Conservation (phyloP, 1,140 invertebrate genomes). For the Habropoda laboriosa region DNA sequence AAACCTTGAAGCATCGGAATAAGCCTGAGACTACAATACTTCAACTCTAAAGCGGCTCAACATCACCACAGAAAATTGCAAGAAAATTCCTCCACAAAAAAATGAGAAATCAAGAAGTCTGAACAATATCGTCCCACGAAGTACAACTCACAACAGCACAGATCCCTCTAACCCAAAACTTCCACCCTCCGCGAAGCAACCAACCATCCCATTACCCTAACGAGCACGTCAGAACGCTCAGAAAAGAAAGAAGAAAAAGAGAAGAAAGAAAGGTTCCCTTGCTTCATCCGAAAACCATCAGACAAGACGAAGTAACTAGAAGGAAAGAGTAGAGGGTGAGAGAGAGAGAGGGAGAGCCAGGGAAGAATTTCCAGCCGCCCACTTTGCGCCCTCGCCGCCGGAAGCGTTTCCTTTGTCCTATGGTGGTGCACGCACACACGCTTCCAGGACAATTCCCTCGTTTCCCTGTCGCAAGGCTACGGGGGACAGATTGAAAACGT, state of each 20-base stretch:
- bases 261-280: not conserved
- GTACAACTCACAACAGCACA: too few relatives aligned
- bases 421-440: conserved; percentile 1
- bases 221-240: not conserved
- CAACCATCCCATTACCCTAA: not conserved
- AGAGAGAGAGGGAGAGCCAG: too few relatives aligned
- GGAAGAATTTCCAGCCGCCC: conserved; percentile 10
- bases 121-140: too few relatives aligned
- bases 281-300: not conserved
- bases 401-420: conserved; percentile 26
- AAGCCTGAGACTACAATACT: too few relatives aligned
- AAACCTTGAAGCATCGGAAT: too few relatives aligned
- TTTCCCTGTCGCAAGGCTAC: conserved; percentile 26
- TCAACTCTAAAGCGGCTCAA: too few relatives aligned
- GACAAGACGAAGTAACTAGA: too few relatives aligned
- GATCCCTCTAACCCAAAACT: too few relatives aligned
- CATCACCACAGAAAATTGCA: too few relatives aligned
- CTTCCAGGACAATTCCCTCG: conserved; percentile 45
- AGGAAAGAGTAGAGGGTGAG: not conserved
- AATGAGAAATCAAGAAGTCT: not conserved
- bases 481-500: conserved; percentile 49
- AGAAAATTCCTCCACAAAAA: not conserved
- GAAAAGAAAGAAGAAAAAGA: not conserved
- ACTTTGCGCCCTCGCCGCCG: conserved; percentile 15
- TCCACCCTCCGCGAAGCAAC: not conserved